These are phyloP conservation scores for Ptilonorhynchus violaceus DNA, from an alignment of 2,113 vertebrate species.

Conservation along the genomic window DNA sequence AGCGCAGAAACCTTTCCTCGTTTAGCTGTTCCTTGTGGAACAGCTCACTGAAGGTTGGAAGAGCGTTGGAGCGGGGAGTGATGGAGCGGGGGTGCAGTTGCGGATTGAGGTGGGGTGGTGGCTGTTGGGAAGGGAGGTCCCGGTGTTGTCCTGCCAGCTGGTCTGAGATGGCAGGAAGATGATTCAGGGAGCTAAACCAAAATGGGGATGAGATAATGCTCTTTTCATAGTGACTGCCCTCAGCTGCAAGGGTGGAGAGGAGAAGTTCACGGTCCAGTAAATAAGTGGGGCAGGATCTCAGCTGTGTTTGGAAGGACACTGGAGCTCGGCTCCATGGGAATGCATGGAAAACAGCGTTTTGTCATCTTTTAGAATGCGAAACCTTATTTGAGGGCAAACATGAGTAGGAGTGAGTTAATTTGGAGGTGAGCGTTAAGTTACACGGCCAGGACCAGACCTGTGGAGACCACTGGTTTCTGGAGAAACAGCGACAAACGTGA, in stretches of 20 bases:
- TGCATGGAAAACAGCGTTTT: not conserved
- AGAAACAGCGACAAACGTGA: accelerated
- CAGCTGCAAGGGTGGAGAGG: not conserved
- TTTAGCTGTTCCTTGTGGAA: not conserved
- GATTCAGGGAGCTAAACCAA: not conserved
- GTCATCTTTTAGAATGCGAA: not conserved
- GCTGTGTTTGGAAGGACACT: not conserved
- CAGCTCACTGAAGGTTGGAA: not conserved
- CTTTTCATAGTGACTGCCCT: not conserved
- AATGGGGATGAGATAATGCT: not conserved
- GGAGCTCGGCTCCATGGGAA: not conserved
- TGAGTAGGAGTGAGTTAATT: not conserved
- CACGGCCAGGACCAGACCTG: accelerated
- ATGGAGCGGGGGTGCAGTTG: not conserved
- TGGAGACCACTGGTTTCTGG: not conserved
- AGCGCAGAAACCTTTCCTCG: not conserved
- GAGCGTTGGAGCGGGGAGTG: not conserved
- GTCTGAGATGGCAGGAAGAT: not conserved
- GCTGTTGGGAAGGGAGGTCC: not conserved
- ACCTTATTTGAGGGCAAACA: not conserved
- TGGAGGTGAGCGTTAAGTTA: not conserved
- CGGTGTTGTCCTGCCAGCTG: not conserved
- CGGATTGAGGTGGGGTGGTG: not conserved
- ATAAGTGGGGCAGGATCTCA: not conserved
- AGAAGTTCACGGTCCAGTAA: not conserved